A percentile compares a stretch with the other conserved stretches of the same genome.
These are phyloP conservation scores for Condylura cristata DNA, from an alignment of 2,113 vertebrate genomes.

Conservation along the genomic window DNA sequence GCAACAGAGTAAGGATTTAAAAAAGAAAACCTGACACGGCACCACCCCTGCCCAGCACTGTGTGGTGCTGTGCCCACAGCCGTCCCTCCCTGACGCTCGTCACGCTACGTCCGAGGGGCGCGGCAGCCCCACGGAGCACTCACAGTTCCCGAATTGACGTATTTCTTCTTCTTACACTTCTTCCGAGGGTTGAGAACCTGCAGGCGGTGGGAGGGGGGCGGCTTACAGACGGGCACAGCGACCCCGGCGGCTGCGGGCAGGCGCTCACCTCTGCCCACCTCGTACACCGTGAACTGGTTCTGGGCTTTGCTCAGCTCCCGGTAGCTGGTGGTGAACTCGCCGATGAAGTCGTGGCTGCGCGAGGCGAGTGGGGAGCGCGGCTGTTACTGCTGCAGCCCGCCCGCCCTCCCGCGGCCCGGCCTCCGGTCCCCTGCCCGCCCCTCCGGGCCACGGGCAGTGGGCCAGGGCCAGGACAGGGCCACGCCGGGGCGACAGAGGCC, in stretches of 20 bases:
- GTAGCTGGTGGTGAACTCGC: conserved; percentile 99
- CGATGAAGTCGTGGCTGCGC: conserved; percentile 96
- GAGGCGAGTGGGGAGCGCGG: not conserved
- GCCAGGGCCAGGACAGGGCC: not conserved
- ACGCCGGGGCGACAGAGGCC: too few relatives aligned
- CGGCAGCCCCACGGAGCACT: conserved; percentile 78
- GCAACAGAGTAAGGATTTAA: not conserved
- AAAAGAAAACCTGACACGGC: not conserved
- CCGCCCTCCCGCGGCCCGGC: too few relatives aligned
- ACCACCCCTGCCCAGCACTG: not conserved
- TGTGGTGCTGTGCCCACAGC: not conserved
- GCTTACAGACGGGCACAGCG: too few relatives aligned
- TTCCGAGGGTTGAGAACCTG: conserved; percentile 98
- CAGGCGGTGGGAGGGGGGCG: not conserved
- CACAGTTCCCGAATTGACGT: conserved; percentile 97
- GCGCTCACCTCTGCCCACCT: conserved; percentile 83
- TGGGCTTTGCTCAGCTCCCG: conserved; percentile 96
- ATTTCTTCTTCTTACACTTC: conserved; percentile 99
- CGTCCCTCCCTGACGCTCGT: not conserved
- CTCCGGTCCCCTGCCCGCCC: not conserved
- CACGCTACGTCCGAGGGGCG: not conserved
- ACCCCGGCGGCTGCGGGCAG: not conserved
- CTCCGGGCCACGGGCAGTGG: not conserved
- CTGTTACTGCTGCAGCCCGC: too few relatives aligned
- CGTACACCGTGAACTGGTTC: conserved; percentile 96